Conservation (phyloP, 1,140 invertebrate genomes). For the Hyles euphorbiae region DNA sequence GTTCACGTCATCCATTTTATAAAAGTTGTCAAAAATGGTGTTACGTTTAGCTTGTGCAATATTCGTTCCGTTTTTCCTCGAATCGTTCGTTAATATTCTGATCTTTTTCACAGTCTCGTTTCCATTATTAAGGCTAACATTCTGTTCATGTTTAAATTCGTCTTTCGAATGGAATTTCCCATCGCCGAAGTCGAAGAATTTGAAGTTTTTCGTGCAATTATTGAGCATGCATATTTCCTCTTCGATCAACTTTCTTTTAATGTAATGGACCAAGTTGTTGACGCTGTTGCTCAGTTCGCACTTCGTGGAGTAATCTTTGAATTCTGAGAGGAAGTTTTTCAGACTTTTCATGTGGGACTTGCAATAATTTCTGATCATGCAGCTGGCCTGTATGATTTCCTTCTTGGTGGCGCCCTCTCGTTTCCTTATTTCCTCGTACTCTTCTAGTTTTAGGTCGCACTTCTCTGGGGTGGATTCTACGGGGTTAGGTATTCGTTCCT, state of each 20-base stretch:
- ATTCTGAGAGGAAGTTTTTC: constrained; percentile 29
- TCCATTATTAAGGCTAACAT: background rate
- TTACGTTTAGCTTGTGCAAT: background rate
- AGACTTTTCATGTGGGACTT: constrained; percentile 22
- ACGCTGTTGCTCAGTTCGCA: constrained; percentile 24
- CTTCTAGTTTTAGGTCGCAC: constrained; percentile 28
- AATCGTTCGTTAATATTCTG: constrained; percentile 6
- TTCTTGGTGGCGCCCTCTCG: constrained; percentile 16
- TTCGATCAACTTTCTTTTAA: constrained; percentile 26
- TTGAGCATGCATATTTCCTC: constrained; percentile 26
- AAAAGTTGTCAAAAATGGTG: background rate
- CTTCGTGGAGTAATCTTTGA: constrained; percentile 28
- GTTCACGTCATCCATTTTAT: too few species aligned
- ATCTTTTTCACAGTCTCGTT: constrained; percentile 3
- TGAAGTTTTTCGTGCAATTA: constrained; percentile 19
- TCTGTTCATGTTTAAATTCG: background rate
- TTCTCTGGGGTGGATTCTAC: constrained; percentile 19
- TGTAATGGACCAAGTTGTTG: constrained; percentile 28
- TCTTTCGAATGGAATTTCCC: too few species aligned
- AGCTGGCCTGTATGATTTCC: constrained; percentile 33
- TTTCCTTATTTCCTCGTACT: constrained; percentile 19
- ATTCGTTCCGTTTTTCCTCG: background rate
- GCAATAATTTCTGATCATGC: constrained; percentile 33
- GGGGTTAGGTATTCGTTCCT: constrained; percentile 6
- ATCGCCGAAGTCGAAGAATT: constrained; percentile 9